Base-by-base conservation (phyloP, 2,888 invertebrate genomes). In the Phyto melanocephala region DNA sequence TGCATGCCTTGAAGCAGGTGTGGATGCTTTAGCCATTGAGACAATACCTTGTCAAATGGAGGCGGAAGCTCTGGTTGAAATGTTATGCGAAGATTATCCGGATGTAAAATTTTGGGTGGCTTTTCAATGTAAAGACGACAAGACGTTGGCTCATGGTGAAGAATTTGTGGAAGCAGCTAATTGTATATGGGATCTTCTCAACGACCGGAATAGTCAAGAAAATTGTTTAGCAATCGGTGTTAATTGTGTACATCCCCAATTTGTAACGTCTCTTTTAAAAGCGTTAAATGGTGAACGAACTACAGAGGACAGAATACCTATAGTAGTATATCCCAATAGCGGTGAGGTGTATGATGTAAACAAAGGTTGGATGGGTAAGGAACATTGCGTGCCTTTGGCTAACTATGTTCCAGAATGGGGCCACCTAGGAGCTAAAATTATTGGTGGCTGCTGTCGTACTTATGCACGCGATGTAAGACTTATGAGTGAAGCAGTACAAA, bases 401-500 rank as follows among this genome's bases (percentile, higher is more conserved):
- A 92, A 93, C 22, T 95, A 95, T 88, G 94, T 97, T 8, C 92
- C 93, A 20, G 94, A 95, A 86, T 98, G 98, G 98, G 90, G 96
- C 68, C 93, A 95, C 76, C 90, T 95, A 56, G 98, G 98, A 0
- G 96, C 96, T 40, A 93, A 93, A 70, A 96, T 96, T 90, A 93
- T 99, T 54, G 98, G 98, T 22, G 98, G 98, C 0, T 99, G 98
- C 87, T 99, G 98, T 90, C 93, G 97, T 85, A 96, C 97, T 0
- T 95, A 95, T 87, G 95, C 97, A 1, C 93, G 94, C 0, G 97
- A 98, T 89, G 95, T 98, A 40, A 92, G 93, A 10, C 93, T 94
- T 85, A 96, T 97, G 86, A 92, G 93, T 71, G 93, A 93, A 86
- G 84, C 86, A 17, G 86, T 89, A 4, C 85, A 82, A 52, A 84